phyloP scores from a whole-genome alignment of 2,888 invertebrate genomes.

The Limulus polyphemus region DNA sequence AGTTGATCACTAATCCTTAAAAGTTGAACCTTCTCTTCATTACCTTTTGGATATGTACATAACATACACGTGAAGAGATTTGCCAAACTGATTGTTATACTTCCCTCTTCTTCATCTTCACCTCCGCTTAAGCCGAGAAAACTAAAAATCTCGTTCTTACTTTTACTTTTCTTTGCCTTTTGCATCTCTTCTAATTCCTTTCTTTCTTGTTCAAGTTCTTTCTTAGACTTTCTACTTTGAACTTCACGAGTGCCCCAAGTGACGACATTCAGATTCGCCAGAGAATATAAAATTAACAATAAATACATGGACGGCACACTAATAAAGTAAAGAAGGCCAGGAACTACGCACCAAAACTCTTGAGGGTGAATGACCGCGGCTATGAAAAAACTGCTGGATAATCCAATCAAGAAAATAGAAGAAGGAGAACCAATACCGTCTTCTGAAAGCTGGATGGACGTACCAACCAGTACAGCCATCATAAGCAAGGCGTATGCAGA shows the following conservation, averaged over 20 bases:
- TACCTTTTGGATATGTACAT: constrained; percentile 77
- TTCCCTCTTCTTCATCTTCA: constrained; percentile 62
- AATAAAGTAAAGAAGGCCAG: constrained; percentile 69
- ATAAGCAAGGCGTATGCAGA: constrained; percentile 91
- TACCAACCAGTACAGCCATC: constrained; percentile 99
- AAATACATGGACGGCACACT: constrained; percentile 92
- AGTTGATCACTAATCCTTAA: constrained; percentile 39
- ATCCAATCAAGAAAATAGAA: constrained; percentile 90
- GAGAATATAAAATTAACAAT: constrained; percentile 75
- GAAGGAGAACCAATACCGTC: constrained; percentile 95
- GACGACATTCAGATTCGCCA: constrained; percentile 85
- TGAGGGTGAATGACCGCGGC: constrained; percentile 92
- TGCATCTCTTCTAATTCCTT: constrained; percentile 53
- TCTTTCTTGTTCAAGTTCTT: constrained; percentile 62
- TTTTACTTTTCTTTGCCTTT: constrained; percentile 41
- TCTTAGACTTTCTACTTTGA: constrained; percentile 76
- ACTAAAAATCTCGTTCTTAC: constrained; percentile 11
- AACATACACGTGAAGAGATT: constrained; percentile 79
- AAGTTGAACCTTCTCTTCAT: constrained; percentile 72
- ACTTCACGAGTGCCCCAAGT: constrained; percentile 88
- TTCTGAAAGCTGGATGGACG: constrained; percentile 89
- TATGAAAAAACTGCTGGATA: constrained; percentile 86
- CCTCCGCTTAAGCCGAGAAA: constrained; percentile 16
- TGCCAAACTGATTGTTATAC: constrained; percentile 75
- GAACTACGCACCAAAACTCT: constrained; percentile 60